Evolutionary conservation across 2,888 invertebrate species (phyloP).

Genomic region (Coelinius sp.): DNA sequence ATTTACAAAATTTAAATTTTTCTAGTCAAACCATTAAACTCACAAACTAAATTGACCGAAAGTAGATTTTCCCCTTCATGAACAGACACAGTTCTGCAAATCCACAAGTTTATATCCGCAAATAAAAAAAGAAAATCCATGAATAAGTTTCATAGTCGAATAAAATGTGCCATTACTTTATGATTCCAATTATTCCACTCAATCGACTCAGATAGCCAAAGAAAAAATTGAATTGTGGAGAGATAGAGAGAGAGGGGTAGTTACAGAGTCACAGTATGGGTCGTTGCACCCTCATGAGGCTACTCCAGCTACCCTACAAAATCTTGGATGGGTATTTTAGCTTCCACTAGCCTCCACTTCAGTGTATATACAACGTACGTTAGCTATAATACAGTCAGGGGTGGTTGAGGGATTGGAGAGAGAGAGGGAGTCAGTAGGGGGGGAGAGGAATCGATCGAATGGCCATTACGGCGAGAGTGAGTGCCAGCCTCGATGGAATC

Average conservation of each 20-base stretch:
- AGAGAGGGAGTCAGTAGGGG: conserved; percentile 44
- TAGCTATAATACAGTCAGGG: conserved; percentile 44
- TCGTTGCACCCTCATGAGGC: conserved; percentile 27
- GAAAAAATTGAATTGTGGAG: conserved; percentile 30
- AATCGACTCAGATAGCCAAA: not conserved
- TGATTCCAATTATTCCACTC: conserved; percentile 13
- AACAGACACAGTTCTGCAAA: not conserved
- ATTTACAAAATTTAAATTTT: not conserved
- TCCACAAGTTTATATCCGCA: too few species aligned
- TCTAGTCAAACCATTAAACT: too few species aligned
- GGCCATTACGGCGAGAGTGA: conserved; percentile 68
- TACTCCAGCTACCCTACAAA: conserved; percentile 24
- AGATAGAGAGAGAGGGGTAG: conserved; percentile 18
- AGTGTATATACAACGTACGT: conserved; percentile 24
- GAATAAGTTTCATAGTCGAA: not conserved
- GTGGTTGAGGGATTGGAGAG: conserved; percentile 29
- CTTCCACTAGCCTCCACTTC: conserved; percentile 25
- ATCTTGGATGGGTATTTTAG: conserved; percentile 40
- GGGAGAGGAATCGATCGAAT: conserved; percentile 66
- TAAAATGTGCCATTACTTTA: not conserved
- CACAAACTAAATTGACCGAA: not conserved
- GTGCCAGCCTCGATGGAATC: conserved; percentile 64
- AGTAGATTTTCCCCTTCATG: not conserved
- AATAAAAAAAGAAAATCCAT: not conserved
- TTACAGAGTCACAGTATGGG: conserved; percentile 30